Evolutionary conservation across 2,797 vertebrate genomes (phyloP), one percentile per base, ranked within the genome.

Genomic region (Galagoides demidoff): DNA sequence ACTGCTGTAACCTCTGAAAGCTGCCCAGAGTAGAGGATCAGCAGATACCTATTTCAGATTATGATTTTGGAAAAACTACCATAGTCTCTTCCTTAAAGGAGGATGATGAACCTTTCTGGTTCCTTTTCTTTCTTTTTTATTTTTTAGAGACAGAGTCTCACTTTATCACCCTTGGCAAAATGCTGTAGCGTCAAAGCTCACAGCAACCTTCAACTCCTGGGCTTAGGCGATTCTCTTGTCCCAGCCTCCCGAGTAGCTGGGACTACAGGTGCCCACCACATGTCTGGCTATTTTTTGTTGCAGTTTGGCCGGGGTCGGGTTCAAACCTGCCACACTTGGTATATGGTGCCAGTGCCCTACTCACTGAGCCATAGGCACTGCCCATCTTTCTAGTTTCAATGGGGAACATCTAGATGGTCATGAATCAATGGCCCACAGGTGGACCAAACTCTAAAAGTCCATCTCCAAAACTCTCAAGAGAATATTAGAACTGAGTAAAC

Each of bases 401-500:
- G 3, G 0, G 5, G 61, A 73, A 37, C 73, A 59, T 49, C 61
- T 6, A 39, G 39, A 39, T 39, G 16, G 29, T 68, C 86, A 85
- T 0, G 0, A n/a, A 78, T 6, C 31, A 14, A 57, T n/a, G 70
- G n/a, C 20, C 19, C 82, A 77, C 0, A 27, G 64, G 71, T 39
- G 52, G 92, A 23, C 61, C 37, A 64, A 12, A 71, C 12, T 90
- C 23, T 57, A 81, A 49, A 11, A 95, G 59, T 76, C 45, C 39
- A 49, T 64, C 76, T 86, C 90, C 76, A 85, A 64, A 74, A 84
- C 12, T 74, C 73, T 84, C 66, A 34, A 57, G 22, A 81, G 64
- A 61, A 90, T 34, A 91, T 52, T 20, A 97, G 37, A 95, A 92
- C 16, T 34, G 66, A 96, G 43, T 71, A 66, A 45, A 77, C 64